Conservation (phyloP, 2,888 invertebrate species). For the Philhelius pedissequus region DNA sequence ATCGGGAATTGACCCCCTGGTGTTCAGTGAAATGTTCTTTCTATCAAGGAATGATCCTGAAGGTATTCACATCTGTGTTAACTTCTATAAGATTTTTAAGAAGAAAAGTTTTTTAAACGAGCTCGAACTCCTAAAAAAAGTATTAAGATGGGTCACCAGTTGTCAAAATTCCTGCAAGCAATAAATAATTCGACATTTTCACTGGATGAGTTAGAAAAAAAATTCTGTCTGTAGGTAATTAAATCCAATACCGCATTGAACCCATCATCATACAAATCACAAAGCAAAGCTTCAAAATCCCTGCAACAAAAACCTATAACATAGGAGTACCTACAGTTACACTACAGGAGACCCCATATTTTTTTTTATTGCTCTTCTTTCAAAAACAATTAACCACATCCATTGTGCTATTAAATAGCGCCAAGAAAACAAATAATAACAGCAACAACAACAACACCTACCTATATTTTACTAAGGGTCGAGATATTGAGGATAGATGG, state of each 20-base stretch:
- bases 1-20: no score
- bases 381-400: constrained; percentile 66
- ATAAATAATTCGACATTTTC: no score
- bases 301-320: background rate
- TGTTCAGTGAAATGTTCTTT: no score
- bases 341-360: constrained; percentile 19
- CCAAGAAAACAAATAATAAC: background rate
- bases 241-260: constrained; percentile 14
- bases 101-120: no score
- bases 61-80: no score
- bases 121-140: no score
- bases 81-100: no score
- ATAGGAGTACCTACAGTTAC: background rate
- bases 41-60: no score
- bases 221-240: no score
- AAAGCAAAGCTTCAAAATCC: background rate
- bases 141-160: no score
- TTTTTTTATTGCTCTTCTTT: constrained; percentile 63
- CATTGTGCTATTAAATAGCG: constrained; percentile 51
- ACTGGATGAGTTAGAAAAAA: no score
- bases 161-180: no score
- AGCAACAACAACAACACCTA: background rate
- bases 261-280: background rate
- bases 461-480: background rate
- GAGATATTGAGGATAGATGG: background rate